A percentile compares a stretch with the other conserved stretches of the same genome.
Conservation (phyloP, 2,888 invertebrate genomes). For the Monochamus alternatus region DNA sequence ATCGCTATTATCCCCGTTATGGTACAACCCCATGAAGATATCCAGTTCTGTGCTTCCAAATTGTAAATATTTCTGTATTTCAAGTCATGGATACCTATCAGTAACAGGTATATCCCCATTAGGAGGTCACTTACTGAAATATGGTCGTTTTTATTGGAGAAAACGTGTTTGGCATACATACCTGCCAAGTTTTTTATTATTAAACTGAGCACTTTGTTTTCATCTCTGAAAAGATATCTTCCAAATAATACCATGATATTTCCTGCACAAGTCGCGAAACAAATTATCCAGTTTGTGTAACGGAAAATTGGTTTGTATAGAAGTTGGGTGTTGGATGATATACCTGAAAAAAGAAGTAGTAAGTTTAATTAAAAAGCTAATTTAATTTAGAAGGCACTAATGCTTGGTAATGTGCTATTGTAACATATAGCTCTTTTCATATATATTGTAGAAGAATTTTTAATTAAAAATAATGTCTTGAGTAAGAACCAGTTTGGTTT, state of each 20-base stretch:
- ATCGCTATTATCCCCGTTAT: slow-evolving; percentile 77
- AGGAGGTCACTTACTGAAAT: slow-evolving; percentile 76
- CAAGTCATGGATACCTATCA: slow-evolving; percentile 76
- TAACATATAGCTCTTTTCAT: too few relatives aligned
- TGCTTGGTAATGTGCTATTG: too few relatives aligned
- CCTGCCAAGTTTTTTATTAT: slow-evolving; percentile 79
- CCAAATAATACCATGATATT: slow-evolving; percentile 78
- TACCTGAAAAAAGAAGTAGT: slow-evolving; percentile 64
- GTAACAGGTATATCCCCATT: slow-evolving; percentile 79
- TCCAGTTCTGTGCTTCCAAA: slow-evolving; percentile 76
- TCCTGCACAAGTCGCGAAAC: slow-evolving; percentile 75
- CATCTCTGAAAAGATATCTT: slow-evolving; percentile 75
- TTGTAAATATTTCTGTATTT: slow-evolving; percentile 76
- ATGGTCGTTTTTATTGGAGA: background rate
- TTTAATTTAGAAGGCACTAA: too few relatives aligned
- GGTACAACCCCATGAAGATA: slow-evolving; percentile 78
- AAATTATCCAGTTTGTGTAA: slow-evolving; percentile 78
- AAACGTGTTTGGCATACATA: slow-evolving; percentile 52
- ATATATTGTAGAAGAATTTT: too few relatives aligned
- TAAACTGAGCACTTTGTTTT: slow-evolving; percentile 77
- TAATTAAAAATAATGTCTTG: too few relatives aligned
- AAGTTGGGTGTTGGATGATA: slow-evolving; percentile 77
- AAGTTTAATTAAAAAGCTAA: slow-evolving; percentile 1
- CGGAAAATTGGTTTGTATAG: slow-evolving; percentile 75
- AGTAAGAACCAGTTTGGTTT: too few relatives aligned